Evolutionary conservation across 2,113 vertebrate species (phyloP).

Genomic region (Chlorodrepanis virens): DNA sequence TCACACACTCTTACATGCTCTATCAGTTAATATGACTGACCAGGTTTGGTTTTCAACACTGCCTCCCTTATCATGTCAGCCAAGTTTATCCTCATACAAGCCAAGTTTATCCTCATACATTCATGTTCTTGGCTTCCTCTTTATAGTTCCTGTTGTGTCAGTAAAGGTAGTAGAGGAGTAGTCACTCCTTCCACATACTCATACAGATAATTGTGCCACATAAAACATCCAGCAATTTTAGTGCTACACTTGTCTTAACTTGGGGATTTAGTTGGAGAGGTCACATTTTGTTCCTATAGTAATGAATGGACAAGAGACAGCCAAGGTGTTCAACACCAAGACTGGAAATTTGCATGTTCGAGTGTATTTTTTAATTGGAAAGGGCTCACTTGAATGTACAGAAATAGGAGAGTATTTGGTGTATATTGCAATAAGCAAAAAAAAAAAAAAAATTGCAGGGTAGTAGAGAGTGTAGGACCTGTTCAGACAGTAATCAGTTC

Average conservation of each 20-base stretch:
- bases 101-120: neutral
- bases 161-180: neutral
- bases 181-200: neutral
- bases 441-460: neutral
- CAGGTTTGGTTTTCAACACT: neutral
- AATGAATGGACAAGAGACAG: neutral
- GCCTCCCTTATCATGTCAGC: neutral
- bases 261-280: neutral
- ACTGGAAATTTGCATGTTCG: neutral
- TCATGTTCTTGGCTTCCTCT: neutral
- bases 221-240: neutral
- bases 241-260: neutral
- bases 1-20: neutral
- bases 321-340: neutral
- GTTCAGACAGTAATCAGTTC: neutral
- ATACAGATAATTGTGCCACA: neutral
- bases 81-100: neutral
- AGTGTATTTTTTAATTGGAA: neutral
- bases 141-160: neutral
- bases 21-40: neutral
- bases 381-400: neutral
- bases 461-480: neutral
- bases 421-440: neutral
- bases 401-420: neutral
- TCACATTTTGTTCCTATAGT: neutral